Evolutionary conservation across 2,888 invertebrate species (phyloP).

Genomic region (Xylocampa areola): DNA sequence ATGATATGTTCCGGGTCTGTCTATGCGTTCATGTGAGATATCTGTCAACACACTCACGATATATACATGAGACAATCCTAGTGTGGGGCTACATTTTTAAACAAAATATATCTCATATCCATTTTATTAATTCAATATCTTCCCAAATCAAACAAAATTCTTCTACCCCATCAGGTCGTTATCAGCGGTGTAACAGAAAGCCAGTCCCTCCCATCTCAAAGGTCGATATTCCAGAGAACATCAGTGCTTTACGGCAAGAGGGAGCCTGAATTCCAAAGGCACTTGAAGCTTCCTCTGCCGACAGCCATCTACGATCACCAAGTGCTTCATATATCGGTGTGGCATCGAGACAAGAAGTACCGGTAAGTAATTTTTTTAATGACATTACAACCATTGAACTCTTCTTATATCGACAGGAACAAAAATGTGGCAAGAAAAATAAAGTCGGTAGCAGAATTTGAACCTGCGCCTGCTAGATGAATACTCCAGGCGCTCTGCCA

Average conservation of each 20-base stretch:
- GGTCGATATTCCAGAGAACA: conserved; percentile 93
- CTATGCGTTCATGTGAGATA: too few species aligned
- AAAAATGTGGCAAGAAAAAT: too few species aligned
- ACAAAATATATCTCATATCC: neutral
- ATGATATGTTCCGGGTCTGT: too few species aligned
- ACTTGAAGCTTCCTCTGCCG: conserved; percentile 92
- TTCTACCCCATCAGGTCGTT: conserved; percentile 86
- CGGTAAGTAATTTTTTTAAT: conserved; percentile 88
- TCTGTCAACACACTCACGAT: too few species aligned
- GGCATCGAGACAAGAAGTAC: conserved; percentile 95
- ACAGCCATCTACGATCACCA: conserved; percentile 88
- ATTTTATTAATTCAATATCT: neutral
- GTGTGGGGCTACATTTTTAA: too few species aligned
- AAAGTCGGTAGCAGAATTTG: too few species aligned
- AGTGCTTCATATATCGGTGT: conserved; percentile 94
- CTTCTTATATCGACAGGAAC: too few species aligned
- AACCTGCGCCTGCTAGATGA: too few species aligned
- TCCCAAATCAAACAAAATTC: neutral
- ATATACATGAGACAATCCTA: too few species aligned
- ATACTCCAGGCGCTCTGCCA: too few species aligned
- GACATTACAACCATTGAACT: too few species aligned
- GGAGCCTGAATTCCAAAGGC: conserved; percentile 94
- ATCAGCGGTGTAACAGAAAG: conserved; percentile 85
- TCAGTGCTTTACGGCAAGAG: conserved; percentile 94
- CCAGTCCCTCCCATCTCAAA: conserved; percentile 81